phyloP scores from a whole-genome alignment of 2,888 invertebrate genomes.

The Ernsta delagoae region DNA sequence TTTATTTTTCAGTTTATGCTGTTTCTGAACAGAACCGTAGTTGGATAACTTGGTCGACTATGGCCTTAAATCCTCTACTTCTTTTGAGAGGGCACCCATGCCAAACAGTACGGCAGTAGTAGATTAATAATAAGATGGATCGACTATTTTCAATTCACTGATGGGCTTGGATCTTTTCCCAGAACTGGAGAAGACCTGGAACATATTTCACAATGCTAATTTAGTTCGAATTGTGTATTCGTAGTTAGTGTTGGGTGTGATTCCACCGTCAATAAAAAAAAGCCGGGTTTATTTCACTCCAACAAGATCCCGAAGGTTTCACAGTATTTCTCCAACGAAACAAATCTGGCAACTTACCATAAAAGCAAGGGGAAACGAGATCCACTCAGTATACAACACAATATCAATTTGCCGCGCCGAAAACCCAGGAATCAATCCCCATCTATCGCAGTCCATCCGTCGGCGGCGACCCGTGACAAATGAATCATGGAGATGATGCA shows the following conservation, averaged over 20 bases:
- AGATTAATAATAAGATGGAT: too few species aligned
- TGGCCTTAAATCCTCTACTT: too few species aligned
- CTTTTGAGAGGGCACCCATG: too few species aligned
- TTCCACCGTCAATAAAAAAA: neutral
- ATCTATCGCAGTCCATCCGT: conserved; percentile 22
- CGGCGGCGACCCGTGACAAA: conserved; percentile 15
- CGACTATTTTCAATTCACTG: too few species aligned
- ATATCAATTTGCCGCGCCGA: conserved; percentile 13
- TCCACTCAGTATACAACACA: conserved; percentile 10
- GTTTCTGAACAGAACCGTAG: too few species aligned
- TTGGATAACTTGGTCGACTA: too few species aligned
- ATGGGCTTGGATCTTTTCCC: too few species aligned
- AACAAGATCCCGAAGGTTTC: neutral
- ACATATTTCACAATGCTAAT: too few species aligned
- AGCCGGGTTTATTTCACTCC: neutral
- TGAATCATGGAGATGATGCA: neutral
- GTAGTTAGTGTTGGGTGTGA: too few species aligned
- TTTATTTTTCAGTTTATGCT: neutral
- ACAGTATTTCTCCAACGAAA: neutral
- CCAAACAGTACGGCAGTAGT: too few species aligned
- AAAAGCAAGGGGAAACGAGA: neutral
- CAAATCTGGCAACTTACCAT: neutral
- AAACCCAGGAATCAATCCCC: conserved; percentile 19
- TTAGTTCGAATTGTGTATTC: too few species aligned
- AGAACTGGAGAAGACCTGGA: too few species aligned